These are phyloP conservation scores for Myiothlypis coronata DNA, from an alignment of 2,797 vertebrate species.

Conservation along the genomic window DNA sequence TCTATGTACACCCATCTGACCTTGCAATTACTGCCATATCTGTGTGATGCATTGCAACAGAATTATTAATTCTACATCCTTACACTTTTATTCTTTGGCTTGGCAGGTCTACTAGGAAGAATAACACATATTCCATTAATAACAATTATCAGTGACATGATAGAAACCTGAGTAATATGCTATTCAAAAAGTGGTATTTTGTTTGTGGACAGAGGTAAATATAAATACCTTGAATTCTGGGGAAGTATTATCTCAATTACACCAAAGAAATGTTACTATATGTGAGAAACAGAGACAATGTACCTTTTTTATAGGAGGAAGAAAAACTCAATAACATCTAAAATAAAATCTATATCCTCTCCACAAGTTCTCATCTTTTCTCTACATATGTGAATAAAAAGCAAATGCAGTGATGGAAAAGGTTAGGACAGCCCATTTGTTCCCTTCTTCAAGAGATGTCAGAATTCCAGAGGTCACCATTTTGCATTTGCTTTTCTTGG, in stretches of 20 bases:
- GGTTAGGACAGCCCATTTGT: background rate
- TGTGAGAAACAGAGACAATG: background rate
- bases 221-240: background rate
- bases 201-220: background rate
- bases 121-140: slow-evolving; percentile 55
- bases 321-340: background rate
- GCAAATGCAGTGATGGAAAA: background rate
- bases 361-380: background rate
- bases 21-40: slow-evolving; percentile 72
- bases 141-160: slow-evolving; percentile 52
- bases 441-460: background rate
- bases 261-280: background rate
- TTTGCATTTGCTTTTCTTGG: background rate
- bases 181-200: slow-evolving; percentile 4
- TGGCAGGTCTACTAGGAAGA: slow-evolving; percentile 43
- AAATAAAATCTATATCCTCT: background rate
- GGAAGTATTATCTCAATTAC: background rate
- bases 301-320: background rate
- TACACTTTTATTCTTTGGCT: slow-evolving; percentile 56
- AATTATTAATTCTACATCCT: slow-evolving; percentile 70
- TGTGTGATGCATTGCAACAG: slow-evolving; percentile 51
- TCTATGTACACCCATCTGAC: slow-evolving; percentile 61
- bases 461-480: background rate
- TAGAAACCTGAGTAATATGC: background rate
- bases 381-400: background rate